Base-by-base conservation (phyloP, 1,140 invertebrate species). In the Anastrepha ludens region DNA sequence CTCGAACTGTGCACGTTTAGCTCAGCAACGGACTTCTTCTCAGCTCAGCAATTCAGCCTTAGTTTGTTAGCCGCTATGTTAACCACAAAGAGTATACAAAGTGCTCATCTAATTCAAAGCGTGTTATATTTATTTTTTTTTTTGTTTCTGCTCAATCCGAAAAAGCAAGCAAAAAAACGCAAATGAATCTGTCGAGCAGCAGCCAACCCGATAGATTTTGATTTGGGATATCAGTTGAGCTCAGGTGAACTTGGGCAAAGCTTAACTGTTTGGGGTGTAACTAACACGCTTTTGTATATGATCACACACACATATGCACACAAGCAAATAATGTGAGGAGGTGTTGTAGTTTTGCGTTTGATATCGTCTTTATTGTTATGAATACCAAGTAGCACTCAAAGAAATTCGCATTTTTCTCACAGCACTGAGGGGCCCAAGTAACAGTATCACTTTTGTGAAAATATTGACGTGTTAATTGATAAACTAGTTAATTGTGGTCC, bases 1-100 rank as follows among this genome's bases (percentile, higher is more conserved):
- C 47, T 20, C 6, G 20, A 55, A 29, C 44, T 47, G 74, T 47
- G 44, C 44, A 78, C 74, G 47, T 15, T n/a, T 55, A 20, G n/a
- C 20, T 55, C 6, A 29, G 47, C 74, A 55, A 8, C 55, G 47
- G 47, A 81, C 9, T 17, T 58, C 50, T 81, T 81, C n/a, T 50
- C 74, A 81, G n/a, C 47, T n/a, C 74, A 29, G 47, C 47, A 50
- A 58, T 15, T 50, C 29, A 58, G 74, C 74, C 55, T 41, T 81
- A 55, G 20, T 81, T 55, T 55, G n/a, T 55, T 81, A 81, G 50
- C 74, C 7, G 6, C 7, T 50, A 29, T 20, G 20, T 55, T 81
- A n/a, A 11, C 67, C 29, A 74, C 6, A 74, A 74, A 15, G 15
- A 13, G 47, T 81, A 81, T 11, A 0, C 74, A 81, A 58, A 13